These are phyloP conservation scores for Branchipolynoe longqiensis DNA, from an alignment of 2,888 invertebrate species.

Conservation along the genomic window DNA sequence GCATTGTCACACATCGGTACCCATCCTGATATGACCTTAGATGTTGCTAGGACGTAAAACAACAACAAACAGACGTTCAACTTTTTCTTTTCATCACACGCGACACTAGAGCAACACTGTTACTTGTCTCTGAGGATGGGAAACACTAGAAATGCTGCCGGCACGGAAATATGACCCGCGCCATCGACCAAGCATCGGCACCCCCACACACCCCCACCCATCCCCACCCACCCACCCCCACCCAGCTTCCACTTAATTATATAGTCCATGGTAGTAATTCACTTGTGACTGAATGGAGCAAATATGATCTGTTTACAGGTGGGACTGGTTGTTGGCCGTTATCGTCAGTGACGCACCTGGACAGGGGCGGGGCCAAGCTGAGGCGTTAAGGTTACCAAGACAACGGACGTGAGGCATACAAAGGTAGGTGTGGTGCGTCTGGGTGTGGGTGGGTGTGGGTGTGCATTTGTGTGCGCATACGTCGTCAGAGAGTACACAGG, in stretches of 20 bases:
- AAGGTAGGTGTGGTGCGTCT: background rate
- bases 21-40: too few relatives aligned
- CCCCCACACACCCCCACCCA: too few relatives aligned
- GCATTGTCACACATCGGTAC: too few relatives aligned
- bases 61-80: too few relatives aligned
- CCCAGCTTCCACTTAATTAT: constrained; percentile 39
- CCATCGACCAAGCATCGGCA: too few relatives aligned
- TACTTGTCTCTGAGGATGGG: background rate
- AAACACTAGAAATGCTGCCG: too few relatives aligned
- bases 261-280: background rate
- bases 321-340: background rate
- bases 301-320: constrained; percentile 42
- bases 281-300: constrained; percentile 21
- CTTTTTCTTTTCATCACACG: background rate
- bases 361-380: constrained; percentile 17
- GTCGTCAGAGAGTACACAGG: background rate
- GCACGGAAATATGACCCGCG: constrained; percentile 13
- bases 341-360: constrained; percentile 7
- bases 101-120: background rate
- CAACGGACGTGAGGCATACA: background rate
- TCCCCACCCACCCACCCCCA: too few relatives aligned
- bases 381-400: background rate
- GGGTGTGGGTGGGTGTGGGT: too few relatives aligned
- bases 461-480: too few relatives aligned
- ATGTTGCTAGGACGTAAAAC: too few relatives aligned